Conservation (phyloP, 2,888 invertebrate genomes). For the Synergus gifuensis region DNA sequence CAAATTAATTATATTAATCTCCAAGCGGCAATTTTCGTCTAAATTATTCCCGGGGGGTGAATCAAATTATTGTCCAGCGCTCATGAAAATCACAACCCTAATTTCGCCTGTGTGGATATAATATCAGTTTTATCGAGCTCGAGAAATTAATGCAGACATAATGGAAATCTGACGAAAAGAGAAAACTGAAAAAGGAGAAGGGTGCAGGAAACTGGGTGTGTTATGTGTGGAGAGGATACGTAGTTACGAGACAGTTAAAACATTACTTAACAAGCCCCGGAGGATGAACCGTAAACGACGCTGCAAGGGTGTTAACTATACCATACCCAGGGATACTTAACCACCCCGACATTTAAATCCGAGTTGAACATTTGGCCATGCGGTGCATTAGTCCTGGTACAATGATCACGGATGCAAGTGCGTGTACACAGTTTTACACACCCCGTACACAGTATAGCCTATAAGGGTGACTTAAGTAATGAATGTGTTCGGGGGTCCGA, state of each 20-base stretch:
- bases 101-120: slow-evolving; percentile 2
- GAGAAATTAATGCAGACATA: slow-evolving; percentile 19
- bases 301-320: slow-evolving; percentile 67
- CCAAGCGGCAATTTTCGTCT: background rate
- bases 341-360: slow-evolving; percentile 70
- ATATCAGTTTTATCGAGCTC: slow-evolving; percentile 20
- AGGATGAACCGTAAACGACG: slow-evolving; percentile 57
- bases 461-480: slow-evolving; percentile 67
- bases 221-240: slow-evolving; percentile 18
- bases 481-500: slow-evolving; percentile 60
- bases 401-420: slow-evolving; percentile 65
- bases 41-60: slow-evolving; percentile 5
- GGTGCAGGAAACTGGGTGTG: slow-evolving; percentile 10
- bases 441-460: slow-evolving; percentile 55
- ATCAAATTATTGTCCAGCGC: slow-evolving; percentile 6
- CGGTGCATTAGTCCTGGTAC: slow-evolving; percentile 73
- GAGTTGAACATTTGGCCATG: slow-evolving; percentile 73
- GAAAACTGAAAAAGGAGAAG: slow-evolving; percentile 24
- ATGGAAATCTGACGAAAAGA: background rate
- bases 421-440: slow-evolving; percentile 45
- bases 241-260: slow-evolving; percentile 56
- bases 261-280: slow-evolving; percentile 64
- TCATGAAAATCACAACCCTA: slow-evolving; percentile 35
- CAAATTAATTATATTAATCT: slow-evolving; percentile 36
- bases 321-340: slow-evolving; percentile 65